Evolutionary conservation across 2,888 invertebrate species (phyloP).

Genomic region (Pristionchus japonicus): DNA sequence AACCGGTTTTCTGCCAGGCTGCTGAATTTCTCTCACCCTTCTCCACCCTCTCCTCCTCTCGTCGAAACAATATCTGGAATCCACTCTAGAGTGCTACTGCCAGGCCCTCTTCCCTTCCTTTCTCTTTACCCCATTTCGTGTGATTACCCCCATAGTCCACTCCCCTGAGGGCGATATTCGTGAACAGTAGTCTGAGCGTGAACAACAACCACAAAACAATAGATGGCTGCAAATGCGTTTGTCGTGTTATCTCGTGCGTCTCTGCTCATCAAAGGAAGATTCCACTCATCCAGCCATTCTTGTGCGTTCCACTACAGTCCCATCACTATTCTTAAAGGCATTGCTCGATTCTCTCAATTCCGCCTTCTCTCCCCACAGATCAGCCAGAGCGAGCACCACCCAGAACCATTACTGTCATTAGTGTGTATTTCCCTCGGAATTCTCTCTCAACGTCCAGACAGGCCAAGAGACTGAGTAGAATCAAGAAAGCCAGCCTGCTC

Average conservation of each 20-base stretch:
- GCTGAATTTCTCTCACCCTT: neutral
- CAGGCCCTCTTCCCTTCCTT: neutral
- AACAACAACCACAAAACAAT: neutral
- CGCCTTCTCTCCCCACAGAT: too few species aligned
- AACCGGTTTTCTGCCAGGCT: constrained; percentile 41
- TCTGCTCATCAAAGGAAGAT: too few species aligned
- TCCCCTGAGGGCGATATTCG: neutral
- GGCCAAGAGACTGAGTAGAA: too few species aligned
- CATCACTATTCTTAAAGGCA: constrained; percentile 2
- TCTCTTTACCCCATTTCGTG: constrained; percentile 24
- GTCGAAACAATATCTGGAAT: constrained; percentile 21
- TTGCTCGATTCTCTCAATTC: too few species aligned
- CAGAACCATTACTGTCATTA: too few species aligned
- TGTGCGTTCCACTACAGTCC: neutral
- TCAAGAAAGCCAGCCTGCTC: too few species aligned
- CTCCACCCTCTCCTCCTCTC: neutral
- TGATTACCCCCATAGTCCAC: neutral
- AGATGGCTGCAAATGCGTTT: neutral
- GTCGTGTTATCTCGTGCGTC: too few species aligned
- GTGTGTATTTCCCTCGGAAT: too few species aligned
- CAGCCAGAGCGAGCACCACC: too few species aligned
- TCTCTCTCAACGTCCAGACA: too few species aligned
- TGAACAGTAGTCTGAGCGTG: neutral
- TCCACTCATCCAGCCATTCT: neutral
- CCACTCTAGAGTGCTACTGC: constrained; percentile 25